Conservation (phyloP, 2,797 vertebrate genomes). For the Argentina silus region DNA sequence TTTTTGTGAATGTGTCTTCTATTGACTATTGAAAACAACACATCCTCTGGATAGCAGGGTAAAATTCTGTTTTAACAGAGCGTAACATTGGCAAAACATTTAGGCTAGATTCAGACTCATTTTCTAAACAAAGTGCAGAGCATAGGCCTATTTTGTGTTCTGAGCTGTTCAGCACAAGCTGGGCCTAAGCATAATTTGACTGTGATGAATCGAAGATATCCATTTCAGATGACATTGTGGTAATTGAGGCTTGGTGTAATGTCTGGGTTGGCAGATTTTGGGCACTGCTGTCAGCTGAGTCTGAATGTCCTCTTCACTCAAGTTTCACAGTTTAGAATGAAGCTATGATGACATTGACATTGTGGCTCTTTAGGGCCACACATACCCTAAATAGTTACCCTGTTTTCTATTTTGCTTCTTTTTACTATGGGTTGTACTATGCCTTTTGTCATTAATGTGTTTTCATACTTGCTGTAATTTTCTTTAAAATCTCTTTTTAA, state of each 20-base stretch:
- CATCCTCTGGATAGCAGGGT: too few relatives aligned
- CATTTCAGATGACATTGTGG: conserved; percentile 15
- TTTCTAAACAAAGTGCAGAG: neutral
- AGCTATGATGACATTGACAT: neutral
- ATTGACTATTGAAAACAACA: too few relatives aligned
- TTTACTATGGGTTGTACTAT: too few relatives aligned
- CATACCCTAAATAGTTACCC: too few relatives aligned
- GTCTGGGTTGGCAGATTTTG: neutral
- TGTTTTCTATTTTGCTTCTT: too few relatives aligned
- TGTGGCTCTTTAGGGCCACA: neutral
- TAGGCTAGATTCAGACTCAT: neutral
- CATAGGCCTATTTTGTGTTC: neutral
- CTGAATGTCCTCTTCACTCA: neutral
- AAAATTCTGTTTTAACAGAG: neutral
- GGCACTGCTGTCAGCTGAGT: neutral
- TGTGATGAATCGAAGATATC: conserved; percentile 3
- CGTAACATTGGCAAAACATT: neutral
- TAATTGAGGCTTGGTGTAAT: conserved; percentile 1
- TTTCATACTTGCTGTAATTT: too few relatives aligned
- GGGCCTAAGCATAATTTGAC: neutral
- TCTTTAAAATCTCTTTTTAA: too few relatives aligned
- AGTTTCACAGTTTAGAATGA: neutral
- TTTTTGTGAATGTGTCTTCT: too few relatives aligned
- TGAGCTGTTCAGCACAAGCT: neutral
- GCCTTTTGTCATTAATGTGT: too few relatives aligned